Evolutionary conservation across 2,888 invertebrate genomes (phyloP), one percentile per base, ranked within the genome.

Genomic region (Thelaira solivaga): DNA sequence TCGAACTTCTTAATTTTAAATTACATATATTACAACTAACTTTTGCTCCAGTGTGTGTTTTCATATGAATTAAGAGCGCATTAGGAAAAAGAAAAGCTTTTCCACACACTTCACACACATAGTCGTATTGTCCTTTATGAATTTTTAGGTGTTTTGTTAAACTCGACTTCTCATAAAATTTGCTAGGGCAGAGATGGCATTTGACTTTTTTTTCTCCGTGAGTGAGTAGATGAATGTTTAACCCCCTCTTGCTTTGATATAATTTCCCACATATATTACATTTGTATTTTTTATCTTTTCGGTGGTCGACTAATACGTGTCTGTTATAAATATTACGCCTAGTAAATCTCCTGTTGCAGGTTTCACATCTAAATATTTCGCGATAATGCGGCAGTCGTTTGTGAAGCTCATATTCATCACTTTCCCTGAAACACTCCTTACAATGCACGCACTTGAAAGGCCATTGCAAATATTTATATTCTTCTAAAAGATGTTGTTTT

Each of bases 381-480:
- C 22, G 29, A 24, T 68, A 75, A 13, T 75, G 74, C 3, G 74
- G 67, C 39, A 75, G 13, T 39, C 11, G 7, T 62, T 47, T 68
- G 10, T 75, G 74, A n/a, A 75, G 47, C 16, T 75, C 61, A 26
- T 64, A 74, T 34, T 74, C 68, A 16, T 78, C 69, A 11, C 16
- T 22, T 10, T 64, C 36, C 7, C 24, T 36, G 26, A 78, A 78
- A 47, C 59, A 34, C 18, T 78, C 74, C 2, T 45, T 55, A 13
- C 78, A 78, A 2, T 64, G 20, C 4, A 20, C n/a, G 8, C 78
- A 78, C 11, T 68, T 64, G 29, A 18, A 69, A 11, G 74, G 69
- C 74, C 61, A 75, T 24, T 75, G 24, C 18, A 75, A 39, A 31
- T 10, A 29, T 10, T 53, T 26, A 0, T 68, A 31, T 29, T 62